Evolutionary conservation across 2,113 vertebrate species (phyloP).

Genomic region (Geococcyx californianus): DNA sequence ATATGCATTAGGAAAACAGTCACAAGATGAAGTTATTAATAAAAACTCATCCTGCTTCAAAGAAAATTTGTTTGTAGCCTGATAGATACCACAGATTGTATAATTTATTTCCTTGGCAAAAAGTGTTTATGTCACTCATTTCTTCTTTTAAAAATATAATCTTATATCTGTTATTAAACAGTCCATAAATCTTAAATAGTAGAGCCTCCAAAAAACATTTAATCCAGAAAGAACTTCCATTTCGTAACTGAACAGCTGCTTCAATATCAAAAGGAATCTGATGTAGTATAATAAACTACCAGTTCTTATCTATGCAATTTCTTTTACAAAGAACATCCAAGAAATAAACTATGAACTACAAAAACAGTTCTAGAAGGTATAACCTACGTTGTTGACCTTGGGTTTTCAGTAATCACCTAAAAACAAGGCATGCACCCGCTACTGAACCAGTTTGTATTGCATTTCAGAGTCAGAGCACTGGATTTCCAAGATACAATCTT

Average conservation of each 20-base stretch:
- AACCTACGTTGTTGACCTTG: not conserved
- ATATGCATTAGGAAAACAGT: not conserved
- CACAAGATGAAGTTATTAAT: slow-evolving; percentile 49
- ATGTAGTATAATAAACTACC: not conserved
- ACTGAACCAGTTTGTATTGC: not conserved
- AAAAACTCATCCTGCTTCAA: not conserved
- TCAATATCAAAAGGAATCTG: not conserved
- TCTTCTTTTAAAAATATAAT: slow-evolving; percentile 29
- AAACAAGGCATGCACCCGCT: not conserved
- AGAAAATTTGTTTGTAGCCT: slow-evolving; percentile 36
- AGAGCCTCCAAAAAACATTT: not conserved
- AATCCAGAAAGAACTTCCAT: not conserved
- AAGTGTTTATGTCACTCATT: not conserved
- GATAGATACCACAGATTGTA: not conserved
- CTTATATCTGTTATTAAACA: not conserved
- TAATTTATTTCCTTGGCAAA: not conserved
- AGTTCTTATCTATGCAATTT: not conserved
- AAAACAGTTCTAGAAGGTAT: not conserved
- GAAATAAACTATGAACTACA: not conserved
- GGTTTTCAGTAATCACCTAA: not conserved
- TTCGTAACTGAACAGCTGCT: not conserved
- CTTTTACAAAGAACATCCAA: not conserved
- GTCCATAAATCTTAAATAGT: not conserved
- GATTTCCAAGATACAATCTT: not conserved
- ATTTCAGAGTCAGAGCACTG: not conserved